Evolutionary conservation across 2,888 invertebrate genomes (phyloP), one percentile per base, ranked within the genome.

Genomic region (Tenodera sinensis): DNA sequence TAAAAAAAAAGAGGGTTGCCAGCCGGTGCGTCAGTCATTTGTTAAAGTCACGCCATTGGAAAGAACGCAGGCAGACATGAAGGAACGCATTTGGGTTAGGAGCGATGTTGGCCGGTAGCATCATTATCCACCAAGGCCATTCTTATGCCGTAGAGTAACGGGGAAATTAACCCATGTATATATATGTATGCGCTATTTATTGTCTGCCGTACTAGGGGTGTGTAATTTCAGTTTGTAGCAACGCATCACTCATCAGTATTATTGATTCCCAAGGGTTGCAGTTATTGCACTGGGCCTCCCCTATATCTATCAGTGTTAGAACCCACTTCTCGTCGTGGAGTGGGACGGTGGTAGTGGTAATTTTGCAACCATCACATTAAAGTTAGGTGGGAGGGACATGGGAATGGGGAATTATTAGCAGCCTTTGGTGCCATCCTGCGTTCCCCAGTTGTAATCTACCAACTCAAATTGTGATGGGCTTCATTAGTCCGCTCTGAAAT

Each of bases 391-490:
- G 90, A 84, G 87, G 86, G 83, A 87, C 87, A 83, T 83, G 87
- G 87, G 87, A 87, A 87, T 83, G 88, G 89, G 90, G 90, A 90
- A 89, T 90, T 90, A 90, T 90, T 90, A 90, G 90, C 89, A 89
- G 90, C 90, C 90, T 90, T 90, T 90, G 90, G 90, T 90, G 90
- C 88, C 90, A 88, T 88, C 88, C 85, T 82, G 82, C 83, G 89
- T 90, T 89, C 90, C 89, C 89, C 54, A 89, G 90, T 89, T 90
- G 90, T 90, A 90, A 90, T 90, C 90, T 90, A 90, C 88, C 89
- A 89, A 89, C 90, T 90, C 90, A 90, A 90, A 90, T 90, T 90
- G 90, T 89, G 90, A 90, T 90, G 90, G 90, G 89, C 90, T 90
- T 87, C 90, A 90, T 90, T 90, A 90, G 90, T 89, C 89, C 83